Evolutionary conservation across 1,140 invertebrate species (phyloP), one percentile per base, ranked within the genome.

Genomic region (Nephila pilipes): DNA sequence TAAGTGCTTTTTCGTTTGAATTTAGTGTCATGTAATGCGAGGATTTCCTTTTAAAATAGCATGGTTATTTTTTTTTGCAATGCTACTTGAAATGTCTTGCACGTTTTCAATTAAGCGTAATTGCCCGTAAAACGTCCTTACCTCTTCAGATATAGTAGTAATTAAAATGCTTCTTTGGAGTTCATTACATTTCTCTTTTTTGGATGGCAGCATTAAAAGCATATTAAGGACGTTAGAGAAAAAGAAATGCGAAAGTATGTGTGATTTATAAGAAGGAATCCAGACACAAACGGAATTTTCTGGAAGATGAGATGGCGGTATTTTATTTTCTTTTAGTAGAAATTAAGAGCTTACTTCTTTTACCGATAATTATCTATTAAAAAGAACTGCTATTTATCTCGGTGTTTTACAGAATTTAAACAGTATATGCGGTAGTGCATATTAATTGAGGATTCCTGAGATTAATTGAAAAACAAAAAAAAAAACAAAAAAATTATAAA

Each of bases 71-170:
- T 60, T 87, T 87, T 87, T 87, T n/a, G n/a, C 38, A 6, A 10
- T n/a, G 85, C 46, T 22, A 36, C 57, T 87, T 87, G 4, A 87
- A 87, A 87, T 87, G 55, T 32, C 58, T 29, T 60, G 55, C 85
- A 87, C 85, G 85, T 87, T 87, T 87, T 87, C 85, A 60, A 87
- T 87, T 87, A 87, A 60, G 58, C 32, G 55, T 87, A 87, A 87
- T 87, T 87, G 85, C 55, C 85, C 85, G 85, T 38, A 87, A 87
- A 87, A 87, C 85, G 55, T 87, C 85, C 85, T 87, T 87, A 60
- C 58, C 85, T 87, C 57, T 60, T 87, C 85, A 87, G 32, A 60
- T 60, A 58, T 87, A 60, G 25, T 60, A 60, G 58, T 87, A 87
- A 87, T 87, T 87, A 87, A 87, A 87, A 87, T 54, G 57, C 58